Evolutionary conservation across 1,140 invertebrate genomes (phyloP).

Genomic region (Drosophila mojavensis): DNA sequence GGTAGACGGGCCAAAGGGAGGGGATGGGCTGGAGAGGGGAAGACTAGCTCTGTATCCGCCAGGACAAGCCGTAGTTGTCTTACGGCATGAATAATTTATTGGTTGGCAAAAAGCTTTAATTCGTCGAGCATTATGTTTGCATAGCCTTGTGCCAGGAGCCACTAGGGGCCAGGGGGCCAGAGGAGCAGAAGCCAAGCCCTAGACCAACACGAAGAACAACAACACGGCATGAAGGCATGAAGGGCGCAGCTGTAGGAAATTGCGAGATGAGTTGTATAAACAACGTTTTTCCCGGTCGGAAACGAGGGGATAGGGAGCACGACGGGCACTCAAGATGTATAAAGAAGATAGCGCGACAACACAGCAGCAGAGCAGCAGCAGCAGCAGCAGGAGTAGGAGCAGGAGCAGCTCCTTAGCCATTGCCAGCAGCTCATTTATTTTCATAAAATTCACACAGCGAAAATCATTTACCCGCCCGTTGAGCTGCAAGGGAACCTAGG

Average conservation of each 20-base stretch:
- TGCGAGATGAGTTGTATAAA: slow-evolving; percentile 51
- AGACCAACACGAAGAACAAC: slow-evolving; percentile 24
- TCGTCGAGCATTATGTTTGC: slow-evolving; percentile 80
- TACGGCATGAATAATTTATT: slow-evolving; percentile 82
- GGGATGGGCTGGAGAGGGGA: background rate
- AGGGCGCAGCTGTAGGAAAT: slow-evolving; percentile 53
- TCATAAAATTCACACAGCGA: slow-evolving; percentile 69
- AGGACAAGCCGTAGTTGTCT: slow-evolving; percentile 63
- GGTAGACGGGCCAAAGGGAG: no score
- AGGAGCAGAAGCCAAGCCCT: slow-evolving; percentile 23
- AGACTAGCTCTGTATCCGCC: slow-evolving; percentile 34
- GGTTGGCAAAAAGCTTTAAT: slow-evolving; percentile 81
- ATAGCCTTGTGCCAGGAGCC: slow-evolving; percentile 50
- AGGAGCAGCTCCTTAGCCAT: background rate
- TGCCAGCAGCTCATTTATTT: slow-evolving; percentile 72
- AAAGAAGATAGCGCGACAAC: background rate
- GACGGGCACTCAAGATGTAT: slow-evolving; percentile 29
- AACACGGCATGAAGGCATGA: background rate
- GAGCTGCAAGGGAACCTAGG: background rate
- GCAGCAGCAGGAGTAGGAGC: background rate
- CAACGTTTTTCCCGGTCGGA: slow-evolving; percentile 26
- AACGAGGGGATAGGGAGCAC: slow-evolving; percentile 6
- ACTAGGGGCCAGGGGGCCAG: background rate
- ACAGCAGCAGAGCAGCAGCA: slow-evolving; percentile 1
- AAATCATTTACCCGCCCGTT: slow-evolving; percentile 43